A percentile compares a stretch with the other conserved stretches of the same genome.
Evolutionary conservation across 2,113 vertebrate species (phyloP).

Genomic region (Clarias macrocephalus): DNA sequence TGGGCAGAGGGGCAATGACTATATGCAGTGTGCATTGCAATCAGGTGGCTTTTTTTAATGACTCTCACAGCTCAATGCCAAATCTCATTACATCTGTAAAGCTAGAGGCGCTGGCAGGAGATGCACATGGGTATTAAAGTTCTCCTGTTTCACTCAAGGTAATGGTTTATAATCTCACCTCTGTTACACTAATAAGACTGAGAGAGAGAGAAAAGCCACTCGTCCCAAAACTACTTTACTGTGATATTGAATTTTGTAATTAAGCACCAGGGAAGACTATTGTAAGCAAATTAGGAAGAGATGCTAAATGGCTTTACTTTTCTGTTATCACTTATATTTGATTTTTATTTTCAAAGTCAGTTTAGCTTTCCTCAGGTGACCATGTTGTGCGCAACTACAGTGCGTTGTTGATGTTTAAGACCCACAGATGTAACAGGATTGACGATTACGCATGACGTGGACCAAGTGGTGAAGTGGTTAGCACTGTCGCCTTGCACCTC

Average conservation of each 20-base stretch:
- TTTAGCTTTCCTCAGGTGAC: background rate
- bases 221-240: constrained; percentile 1
- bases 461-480: too few species aligned
- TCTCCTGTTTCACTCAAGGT: constrained; percentile 24
- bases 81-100: constrained; percentile 45
- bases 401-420: background rate
- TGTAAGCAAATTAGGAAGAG: constrained; percentile 1
- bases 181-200: background rate
- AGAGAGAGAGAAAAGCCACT: background rate
- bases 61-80: constrained; percentile 41
- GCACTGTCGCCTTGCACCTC: too few species aligned
- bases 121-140: constrained; percentile 34
- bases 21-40: constrained; percentile 13
- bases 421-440: background rate
- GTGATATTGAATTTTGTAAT: constrained; percentile 34
- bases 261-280: constrained; percentile 7
- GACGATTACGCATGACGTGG: background rate
- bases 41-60: constrained; percentile 41
- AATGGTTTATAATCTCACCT: constrained; percentile 43
- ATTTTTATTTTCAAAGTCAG: background rate
- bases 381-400: background rate
- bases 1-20: constrained; percentile 23
- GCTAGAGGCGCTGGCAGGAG: constrained; percentile 31
- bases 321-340: background rate
- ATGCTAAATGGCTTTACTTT: constrained; percentile 3